Percentiles rank a stretch among this genome's conserved stretches.
Evolutionary conservation across 2,888 invertebrate genomes (phyloP).

Genomic region (Rotaria magnacalcarata): DNA sequence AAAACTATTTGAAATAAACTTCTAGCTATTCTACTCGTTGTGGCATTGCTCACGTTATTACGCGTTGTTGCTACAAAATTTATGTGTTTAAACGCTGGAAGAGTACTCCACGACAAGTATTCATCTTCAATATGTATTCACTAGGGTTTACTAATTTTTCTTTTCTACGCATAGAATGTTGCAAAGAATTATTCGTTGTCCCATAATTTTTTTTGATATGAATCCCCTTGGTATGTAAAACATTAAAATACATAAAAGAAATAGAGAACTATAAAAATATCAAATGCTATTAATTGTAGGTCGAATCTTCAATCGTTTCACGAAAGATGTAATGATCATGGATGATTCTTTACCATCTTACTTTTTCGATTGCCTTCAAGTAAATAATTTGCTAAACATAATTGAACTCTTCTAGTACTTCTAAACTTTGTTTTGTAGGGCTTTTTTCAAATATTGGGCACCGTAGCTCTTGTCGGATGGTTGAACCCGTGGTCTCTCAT

Average conservation of each 20-base stretch:
- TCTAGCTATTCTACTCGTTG: background rate
- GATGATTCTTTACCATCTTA: too few species aligned
- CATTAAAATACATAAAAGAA: too few species aligned
- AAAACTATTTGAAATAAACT: background rate
- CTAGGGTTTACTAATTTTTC: background rate
- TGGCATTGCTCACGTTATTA: background rate
- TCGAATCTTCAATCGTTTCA: too few species aligned
- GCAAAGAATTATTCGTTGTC: background rate
- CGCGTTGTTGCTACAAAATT: background rate
- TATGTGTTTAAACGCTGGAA: background rate
- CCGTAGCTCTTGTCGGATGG: background rate
- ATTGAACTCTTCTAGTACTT: too few species aligned
- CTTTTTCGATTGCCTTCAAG: too few species aligned
- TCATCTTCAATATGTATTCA: background rate
- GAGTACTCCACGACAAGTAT: background rate
- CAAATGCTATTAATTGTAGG: too few species aligned
- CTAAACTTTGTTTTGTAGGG: background rate
- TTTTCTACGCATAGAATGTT: background rate
- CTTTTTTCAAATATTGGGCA: background rate
- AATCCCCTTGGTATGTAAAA: background rate
- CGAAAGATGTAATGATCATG: too few species aligned
- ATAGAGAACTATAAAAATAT: too few species aligned
- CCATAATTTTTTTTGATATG: background rate
- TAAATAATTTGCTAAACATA: too few species aligned
- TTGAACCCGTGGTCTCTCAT: background rate